A percentile compares a stretch with the other conserved stretches of the same genome.
These are phyloP conservation scores for Lomographa bimaculata DNA, from an alignment of 2,888 invertebrate genomes.

Conservation along the genomic window DNA sequence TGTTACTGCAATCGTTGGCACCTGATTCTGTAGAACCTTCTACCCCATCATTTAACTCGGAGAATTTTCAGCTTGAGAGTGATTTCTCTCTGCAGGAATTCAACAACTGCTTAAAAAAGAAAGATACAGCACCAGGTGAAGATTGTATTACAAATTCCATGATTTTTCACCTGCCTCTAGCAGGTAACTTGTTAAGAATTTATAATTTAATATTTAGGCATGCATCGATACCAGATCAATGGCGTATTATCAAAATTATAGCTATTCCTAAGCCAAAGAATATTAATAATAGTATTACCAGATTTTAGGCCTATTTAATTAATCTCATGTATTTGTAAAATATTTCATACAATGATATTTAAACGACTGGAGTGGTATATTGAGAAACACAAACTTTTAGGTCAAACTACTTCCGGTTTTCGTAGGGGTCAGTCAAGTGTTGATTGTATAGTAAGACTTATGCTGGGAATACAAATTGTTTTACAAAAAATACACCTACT, in stretches of 20 bases:
- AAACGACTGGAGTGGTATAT: no score
- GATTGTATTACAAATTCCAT: conserved; percentile 12
- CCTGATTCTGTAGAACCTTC: conserved; percentile 16
- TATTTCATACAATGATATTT: no score
- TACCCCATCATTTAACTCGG: conserved; percentile 9
- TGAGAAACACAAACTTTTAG: background rate
- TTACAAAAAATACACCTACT: conserved; percentile 10
- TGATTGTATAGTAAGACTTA: conserved; percentile 7
- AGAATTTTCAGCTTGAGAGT: conserved; percentile 7
- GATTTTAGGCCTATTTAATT: no score
- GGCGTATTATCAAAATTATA: conserved; percentile 10
- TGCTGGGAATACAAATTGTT: conserved; percentile 13
- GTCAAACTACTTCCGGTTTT: conserved; percentile 1
- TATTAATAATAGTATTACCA: no score
- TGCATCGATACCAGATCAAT: conserved; percentile 10
- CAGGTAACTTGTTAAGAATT: background rate
- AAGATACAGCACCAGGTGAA: conserved; percentile 14
- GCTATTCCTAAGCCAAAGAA: conserved; percentile 1
- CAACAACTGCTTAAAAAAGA: conserved; percentile 3
- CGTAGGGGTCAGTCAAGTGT: no score
- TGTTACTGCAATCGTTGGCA: conserved; percentile 13
- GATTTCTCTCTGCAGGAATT: conserved; percentile 7
- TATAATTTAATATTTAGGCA: conserved; percentile 12
- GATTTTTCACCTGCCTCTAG: conserved; percentile 6
- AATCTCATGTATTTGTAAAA: no score